phyloP scores from a whole-genome alignment of 1,140 invertebrate species.

The Eulimnadia texana region DNA sequence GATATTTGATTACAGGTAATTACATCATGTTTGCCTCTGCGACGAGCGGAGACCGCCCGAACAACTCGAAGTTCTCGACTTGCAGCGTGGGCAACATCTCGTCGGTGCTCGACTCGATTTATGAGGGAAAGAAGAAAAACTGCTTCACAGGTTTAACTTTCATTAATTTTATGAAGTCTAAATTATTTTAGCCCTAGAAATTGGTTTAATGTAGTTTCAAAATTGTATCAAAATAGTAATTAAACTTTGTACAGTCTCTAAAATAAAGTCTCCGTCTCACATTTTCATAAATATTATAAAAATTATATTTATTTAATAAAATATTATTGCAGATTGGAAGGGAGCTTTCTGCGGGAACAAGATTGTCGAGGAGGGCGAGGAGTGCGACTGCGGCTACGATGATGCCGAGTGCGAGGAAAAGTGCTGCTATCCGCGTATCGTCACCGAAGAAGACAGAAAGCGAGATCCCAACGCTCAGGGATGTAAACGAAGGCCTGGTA shows the following conservation, averaged over 20 bases:
- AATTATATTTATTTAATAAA: background rate
- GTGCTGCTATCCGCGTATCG: slow-evolving; percentile 81
- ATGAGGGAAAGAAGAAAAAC: slow-evolving; percentile 82
- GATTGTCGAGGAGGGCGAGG: slow-evolving; percentile 92
- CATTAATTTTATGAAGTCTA: too few relatives aligned
- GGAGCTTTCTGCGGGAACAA: slow-evolving; percentile 98
- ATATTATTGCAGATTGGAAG: slow-evolving; percentile 46
- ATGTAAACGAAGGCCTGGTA: slow-evolving; percentile 54
- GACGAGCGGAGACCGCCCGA: slow-evolving; percentile 79
- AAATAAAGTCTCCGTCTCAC: too few relatives aligned
- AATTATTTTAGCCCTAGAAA: too few relatives aligned
- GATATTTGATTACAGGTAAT: slow-evolving; percentile 47
- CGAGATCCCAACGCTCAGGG: slow-evolving; percentile 57
- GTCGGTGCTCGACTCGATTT: slow-evolving; percentile 77
- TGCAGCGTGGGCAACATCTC: slow-evolving; percentile 93
- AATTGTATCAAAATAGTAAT: too few relatives aligned
- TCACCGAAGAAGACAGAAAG: slow-evolving; percentile 50
- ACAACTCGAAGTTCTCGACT: slow-evolving; percentile 86
- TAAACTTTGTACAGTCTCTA: too few relatives aligned
- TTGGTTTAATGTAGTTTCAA: too few relatives aligned
- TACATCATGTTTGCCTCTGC: slow-evolving; percentile 97
- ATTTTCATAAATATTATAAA: too few relatives aligned
- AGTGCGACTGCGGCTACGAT: slow-evolving; percentile 97
- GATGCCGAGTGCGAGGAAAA: slow-evolving; percentile 78
- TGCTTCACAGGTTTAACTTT: slow-evolving; percentile 63